Evolutionary conservation across 64 coral and sea anemone genomes (phyloP).

Genomic region (Pachyseris speciosa): DNA sequence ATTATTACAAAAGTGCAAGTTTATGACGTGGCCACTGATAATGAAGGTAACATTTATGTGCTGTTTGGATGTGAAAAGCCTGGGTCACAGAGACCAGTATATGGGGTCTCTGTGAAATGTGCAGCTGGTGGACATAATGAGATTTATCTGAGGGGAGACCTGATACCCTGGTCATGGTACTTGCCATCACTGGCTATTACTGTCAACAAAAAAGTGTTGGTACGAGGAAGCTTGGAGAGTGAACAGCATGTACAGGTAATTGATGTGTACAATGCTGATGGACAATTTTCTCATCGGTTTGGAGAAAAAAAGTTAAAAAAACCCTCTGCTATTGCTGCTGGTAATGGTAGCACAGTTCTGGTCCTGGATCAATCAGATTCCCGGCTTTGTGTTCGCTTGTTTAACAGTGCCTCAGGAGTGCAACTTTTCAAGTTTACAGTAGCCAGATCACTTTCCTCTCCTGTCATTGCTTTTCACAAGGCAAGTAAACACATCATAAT

Average conservation of each 20-base stretch:
- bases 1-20: not conserved
- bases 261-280: not conserved
- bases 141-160: not conserved
- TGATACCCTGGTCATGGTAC: not conserved
- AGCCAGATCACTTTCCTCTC: not conserved
- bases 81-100: not conserved
- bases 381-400: not conserved
- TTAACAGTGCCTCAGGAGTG: not conserved
- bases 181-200: not conserved
- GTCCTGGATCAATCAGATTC: not conserved
- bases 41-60: conserved; percentile 12
- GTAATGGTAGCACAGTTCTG: not conserved
- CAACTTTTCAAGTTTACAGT: not conserved
- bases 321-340: not conserved
- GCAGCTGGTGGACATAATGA: not conserved
- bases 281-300: not conserved
- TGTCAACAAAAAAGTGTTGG: not conserved
- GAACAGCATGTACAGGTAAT: not conserved
- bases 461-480: not conserved
- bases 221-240: not conserved
- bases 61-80: not conserved
- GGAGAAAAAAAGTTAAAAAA: not conserved
- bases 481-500: not conserved
- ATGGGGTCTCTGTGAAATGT: not conserved
- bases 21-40: conserved; percentile 6